phyloP scores from a whole-genome alignment of 1,140 invertebrate species.

The Brachionus rotundiformis region DNA sequence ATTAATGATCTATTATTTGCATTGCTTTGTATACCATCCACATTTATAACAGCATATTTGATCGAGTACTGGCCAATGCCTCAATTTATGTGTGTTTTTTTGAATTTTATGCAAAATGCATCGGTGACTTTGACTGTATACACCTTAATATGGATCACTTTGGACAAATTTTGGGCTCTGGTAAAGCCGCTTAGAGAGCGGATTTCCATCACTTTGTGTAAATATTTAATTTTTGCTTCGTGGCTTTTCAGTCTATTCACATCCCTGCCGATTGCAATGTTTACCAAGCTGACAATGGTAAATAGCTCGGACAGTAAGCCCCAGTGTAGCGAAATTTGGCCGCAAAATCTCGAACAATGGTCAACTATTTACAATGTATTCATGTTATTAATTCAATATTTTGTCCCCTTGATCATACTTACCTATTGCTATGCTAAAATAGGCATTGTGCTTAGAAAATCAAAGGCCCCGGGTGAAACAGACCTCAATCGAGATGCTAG shows the following conservation, averaged over 20 bases:
- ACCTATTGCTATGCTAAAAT: slow-evolving; percentile 35
- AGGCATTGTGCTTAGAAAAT: not conserved
- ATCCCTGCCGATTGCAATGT: slow-evolving; percentile 24
- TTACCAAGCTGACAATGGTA: not conserved
- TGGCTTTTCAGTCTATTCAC: not conserved
- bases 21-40: slow-evolving; percentile 79
- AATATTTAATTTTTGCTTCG: not conserved
- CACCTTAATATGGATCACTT: slow-evolving; percentile 79
- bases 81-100: slow-evolving; percentile 70
- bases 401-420: slow-evolving; percentile 41
- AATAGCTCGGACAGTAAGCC: not conserved
- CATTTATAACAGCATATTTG: slow-evolving; percentile 74
- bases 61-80: slow-evolving; percentile 84
- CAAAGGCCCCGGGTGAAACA: slow-evolving; percentile 43
- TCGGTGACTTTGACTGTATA: slow-evolving; percentile 69
- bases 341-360: not conserved
- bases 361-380: not conserved
- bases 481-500: slow-evolving; percentile 33
- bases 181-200: slow-evolving; percentile 72
- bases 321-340: slow-evolving; percentile 44
- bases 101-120: slow-evolving; percentile 45
- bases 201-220: not conserved
- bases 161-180: slow-evolving; percentile 81
- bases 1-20: slow-evolving; percentile 81
- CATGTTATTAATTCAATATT: slow-evolving; percentile 1